Conservation (phyloP, 2,888 invertebrate species). For the Danaus chrysippus region DNA sequence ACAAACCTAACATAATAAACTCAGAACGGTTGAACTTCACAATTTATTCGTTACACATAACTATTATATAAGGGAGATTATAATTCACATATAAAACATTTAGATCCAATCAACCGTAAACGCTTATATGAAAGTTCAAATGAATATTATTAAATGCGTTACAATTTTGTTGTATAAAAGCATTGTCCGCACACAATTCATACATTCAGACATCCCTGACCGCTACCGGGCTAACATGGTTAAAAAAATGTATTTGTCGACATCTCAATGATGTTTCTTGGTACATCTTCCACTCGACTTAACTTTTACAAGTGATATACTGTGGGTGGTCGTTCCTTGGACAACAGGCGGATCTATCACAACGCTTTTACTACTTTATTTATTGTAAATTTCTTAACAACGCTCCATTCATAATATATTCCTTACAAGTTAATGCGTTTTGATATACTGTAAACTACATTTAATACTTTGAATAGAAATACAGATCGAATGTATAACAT, state of each 20-base stretch:
- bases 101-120: conserved; percentile 1
- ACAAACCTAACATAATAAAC: neutral
- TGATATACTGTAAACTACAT: neutral
- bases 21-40: neutral
- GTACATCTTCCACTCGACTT: conserved; percentile 64
- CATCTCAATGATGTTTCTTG: conserved; percentile 60
- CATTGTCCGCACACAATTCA: conserved; percentile 59
- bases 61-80: too few relatives aligned
- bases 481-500: too few relatives aligned
- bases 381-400: conserved; percentile 25
- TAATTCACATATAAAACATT: neutral
- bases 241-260: conserved; percentile 45
- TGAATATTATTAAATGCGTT: conserved; percentile 10
- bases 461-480: too few relatives aligned
- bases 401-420: conserved; percentile 23
- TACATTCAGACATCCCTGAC: conserved; percentile 45
- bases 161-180: conserved; percentile 35
- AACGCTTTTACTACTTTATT: conserved; percentile 52
- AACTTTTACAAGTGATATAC: conserved; percentile 48
- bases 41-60: neutral
- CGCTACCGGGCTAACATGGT: conserved; percentile 51
- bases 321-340: conserved; percentile 60
- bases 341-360: conserved; percentile 17
- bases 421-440: neutral
- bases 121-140: neutral